These are phyloP conservation scores for Bombycilla garrulus DNA, from an alignment of 2,113 vertebrate genomes.

Conservation along the genomic window DNA sequence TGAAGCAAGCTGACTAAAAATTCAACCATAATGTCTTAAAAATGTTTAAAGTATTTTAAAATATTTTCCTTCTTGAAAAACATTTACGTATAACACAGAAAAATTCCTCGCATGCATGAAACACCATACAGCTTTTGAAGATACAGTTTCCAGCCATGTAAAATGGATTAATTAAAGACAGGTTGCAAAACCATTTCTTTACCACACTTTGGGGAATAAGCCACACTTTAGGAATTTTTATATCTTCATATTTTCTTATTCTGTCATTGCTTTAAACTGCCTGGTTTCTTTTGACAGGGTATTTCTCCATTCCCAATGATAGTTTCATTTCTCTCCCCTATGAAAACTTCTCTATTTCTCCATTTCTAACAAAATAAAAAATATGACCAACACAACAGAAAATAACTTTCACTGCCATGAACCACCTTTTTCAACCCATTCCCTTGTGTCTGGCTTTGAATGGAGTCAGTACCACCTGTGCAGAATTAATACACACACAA, in stretches of 20 bases:
- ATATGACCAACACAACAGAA: rapidly evolving
- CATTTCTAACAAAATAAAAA: background rate
- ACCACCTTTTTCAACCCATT: background rate
- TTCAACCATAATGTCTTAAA: background rate
- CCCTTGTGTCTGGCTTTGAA: background rate
- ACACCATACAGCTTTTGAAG: background rate
- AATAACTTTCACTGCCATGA: background rate
- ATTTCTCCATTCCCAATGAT: background rate
- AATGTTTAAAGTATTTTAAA: background rate
- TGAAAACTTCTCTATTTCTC: background rate
- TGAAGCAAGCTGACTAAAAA: background rate
- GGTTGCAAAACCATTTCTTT: background rate
- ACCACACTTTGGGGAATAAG: background rate
- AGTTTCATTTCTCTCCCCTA: background rate
- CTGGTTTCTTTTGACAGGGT: rapidly evolving
- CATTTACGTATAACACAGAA: background rate
- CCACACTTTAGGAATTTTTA: background rate
- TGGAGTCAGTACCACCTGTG: background rate
- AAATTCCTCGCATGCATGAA: background rate
- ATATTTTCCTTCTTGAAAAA: background rate
- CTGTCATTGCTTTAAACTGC: background rate
- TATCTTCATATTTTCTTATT: background rate
- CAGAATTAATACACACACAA: background rate
- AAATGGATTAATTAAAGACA: background rate
- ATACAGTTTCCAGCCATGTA: background rate